Conservation (phyloP, 53 echinoderm and acorn worm species). For the Zoroaster sp. region DNA sequence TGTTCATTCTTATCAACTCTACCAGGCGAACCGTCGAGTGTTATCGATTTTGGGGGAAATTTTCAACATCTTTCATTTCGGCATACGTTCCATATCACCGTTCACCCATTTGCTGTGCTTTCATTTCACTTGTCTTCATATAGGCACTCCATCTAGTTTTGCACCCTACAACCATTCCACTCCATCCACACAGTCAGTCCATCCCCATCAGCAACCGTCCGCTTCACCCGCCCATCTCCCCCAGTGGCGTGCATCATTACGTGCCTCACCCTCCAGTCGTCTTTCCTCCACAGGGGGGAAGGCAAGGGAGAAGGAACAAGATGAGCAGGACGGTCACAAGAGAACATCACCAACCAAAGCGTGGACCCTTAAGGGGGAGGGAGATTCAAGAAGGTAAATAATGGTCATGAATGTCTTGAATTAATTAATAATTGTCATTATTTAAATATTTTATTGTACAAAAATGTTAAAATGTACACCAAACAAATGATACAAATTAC, state of each 20-base stretch:
- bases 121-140: background rate
- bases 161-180: conserved; percentile 42
- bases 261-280: conserved; percentile 2
- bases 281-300: conserved; percentile 26
- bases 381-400: conserved; percentile 3
- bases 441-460: too few relatives aligned
- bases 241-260: conserved; percentile 10
- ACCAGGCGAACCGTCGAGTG: too few relatives aligned
- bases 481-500: too few relatives aligned
- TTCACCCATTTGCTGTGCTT: background rate
- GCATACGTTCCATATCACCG: background rate
- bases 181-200: conserved; percentile 21
- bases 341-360: conserved; percentile 31
- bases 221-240: background rate
- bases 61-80: background rate
- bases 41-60: too few relatives aligned
- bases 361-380: background rate
- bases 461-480: too few relatives aligned
- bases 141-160: conserved; percentile 14
- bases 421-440: too few relatives aligned
- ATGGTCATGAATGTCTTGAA: background rate
- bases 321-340: background rate
- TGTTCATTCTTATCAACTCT: too few relatives aligned
- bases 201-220: background rate
- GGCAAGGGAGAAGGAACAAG: background rate